Evolutionary conservation across 2,113 vertebrate species (phyloP), one percentile per base, ranked within the genome.

Genomic region (Ramphastos sulfuratus): DNA sequence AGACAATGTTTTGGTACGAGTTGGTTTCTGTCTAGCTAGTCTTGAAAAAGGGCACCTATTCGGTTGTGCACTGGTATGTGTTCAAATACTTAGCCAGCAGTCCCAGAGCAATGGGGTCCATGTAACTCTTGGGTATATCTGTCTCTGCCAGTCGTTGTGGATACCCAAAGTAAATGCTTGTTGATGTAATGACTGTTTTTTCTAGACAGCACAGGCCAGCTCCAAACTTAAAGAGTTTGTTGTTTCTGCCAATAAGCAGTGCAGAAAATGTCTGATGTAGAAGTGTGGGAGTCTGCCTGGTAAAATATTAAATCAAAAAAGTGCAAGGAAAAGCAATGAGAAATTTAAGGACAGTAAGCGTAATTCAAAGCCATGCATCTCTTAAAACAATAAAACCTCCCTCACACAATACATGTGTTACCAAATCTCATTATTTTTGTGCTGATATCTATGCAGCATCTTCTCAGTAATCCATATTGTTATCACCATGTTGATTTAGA

Each of bases 381-480:
- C 72, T 91, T 92, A 78, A 92, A 93, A 89, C 76, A 93, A 66
- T 92, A 65, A 85, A 82, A 69, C 37, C 73, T 86, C n/a, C 52
- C 33, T 92, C 18, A 15, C 25, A 37, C 24, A 65, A 28, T 89
- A 27, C 42, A 1, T n/a, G 7, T 70, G 19, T 75, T 93, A 60
- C 11, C 0, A 0, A 44, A 58, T 90, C 87, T 92, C 31, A 28
- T 85, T 78, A 42, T 91, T 89, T 91, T 66, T 64, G 10, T 82
- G 39, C 66, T 79, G 77, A 85, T 64, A 14, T 90, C 77, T 72
- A 3, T 89, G 83, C 44, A 79, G 74, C 87, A 59, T 73, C 77
- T 81, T 84, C 60, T 78, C 71, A 77, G 81, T 87, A 79, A 93
- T 91, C 64, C 7, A 5, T 87, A 33, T 85, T 66, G 81, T 93